Base-by-base conservation (phyloP, 2,113 vertebrate species). In the Eublepharis macularius region DNA sequence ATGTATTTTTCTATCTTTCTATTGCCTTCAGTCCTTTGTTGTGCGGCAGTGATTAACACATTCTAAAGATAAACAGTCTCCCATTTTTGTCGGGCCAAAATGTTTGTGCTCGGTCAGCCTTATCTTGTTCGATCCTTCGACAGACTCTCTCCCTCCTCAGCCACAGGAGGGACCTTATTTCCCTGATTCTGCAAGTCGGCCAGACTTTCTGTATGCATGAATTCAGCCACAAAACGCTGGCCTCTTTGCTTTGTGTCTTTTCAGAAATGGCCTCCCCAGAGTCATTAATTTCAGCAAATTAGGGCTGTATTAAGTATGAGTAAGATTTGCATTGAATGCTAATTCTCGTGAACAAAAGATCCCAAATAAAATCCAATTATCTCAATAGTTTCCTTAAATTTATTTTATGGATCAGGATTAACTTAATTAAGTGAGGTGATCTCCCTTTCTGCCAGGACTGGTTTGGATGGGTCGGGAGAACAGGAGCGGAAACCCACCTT, bases 401-500 rank as follows among this genome's bases (percentile, higher is more conserved):
- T 84, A 19, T 83, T 90, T 86, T 72, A n/a, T 36, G 54, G 86
- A 11, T 17, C 76, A 51, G 39, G 29, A 89, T 84, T 84, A 82
- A 10, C 82, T 73, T 88, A 66, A 6, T 78, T 63, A 84, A 21
- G 54, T 66, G 0, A 24, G 47, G 75, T 66, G 19, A 0, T 60
- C 78, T 74, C 88, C 77, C 82, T 85, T 70, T 75, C 75, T 74
- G 75, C 66, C 11, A 0, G 70, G 89, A 87, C 70, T 78, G 89
- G 83, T 86, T 32, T 1, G 74, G 83, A 86, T 47, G 76, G 80
- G 43, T 29, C 68, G 75, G 72, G 88, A 89, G 90, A 90, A 85
- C 21, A 83, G 57, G 84, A 80, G 4, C 6, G 19, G 84, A 91
- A 91, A 83, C 85, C 89, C 86, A 9, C 2, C 0, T 16, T 0